Evolutionary conservation across 1,140 invertebrate genomes (phyloP).

Genomic region (Macrobrachium nipponense): DNA sequence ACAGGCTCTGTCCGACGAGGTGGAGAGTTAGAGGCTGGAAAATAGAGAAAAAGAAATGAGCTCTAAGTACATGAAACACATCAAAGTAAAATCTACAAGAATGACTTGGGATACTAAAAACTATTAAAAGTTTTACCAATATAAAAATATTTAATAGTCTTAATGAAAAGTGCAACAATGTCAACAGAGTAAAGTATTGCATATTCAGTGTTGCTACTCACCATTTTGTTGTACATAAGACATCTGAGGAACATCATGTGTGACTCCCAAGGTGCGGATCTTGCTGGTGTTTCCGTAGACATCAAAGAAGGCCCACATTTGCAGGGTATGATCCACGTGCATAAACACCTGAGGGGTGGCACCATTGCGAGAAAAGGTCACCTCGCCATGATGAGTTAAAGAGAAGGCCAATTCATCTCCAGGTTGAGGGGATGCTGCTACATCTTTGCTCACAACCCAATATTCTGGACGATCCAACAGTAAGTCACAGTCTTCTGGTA

Average conservation of each 20-base stretch:
- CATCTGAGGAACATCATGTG: slow-evolving; percentile 53
- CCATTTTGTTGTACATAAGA: slow-evolving; percentile 39
- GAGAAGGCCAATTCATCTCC: slow-evolving; percentile 82
- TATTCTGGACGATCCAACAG: slow-evolving; percentile 95
- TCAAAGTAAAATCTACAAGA: not conserved
- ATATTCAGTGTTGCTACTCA: slow-evolving; percentile 9
- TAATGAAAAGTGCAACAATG: too few relatives aligned
- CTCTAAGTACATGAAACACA: not conserved
- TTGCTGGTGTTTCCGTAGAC: slow-evolving; percentile 93
- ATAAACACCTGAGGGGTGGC: slow-evolving; percentile 84
- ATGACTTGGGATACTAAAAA: not conserved
- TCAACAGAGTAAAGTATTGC: too few relatives aligned
- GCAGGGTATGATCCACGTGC: slow-evolving; percentile 91
- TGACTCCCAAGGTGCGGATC: slow-evolving; percentile 78
- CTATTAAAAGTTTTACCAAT: too few relatives aligned
- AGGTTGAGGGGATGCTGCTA: slow-evolving; percentile 82
- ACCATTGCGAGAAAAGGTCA: slow-evolving; percentile 90
- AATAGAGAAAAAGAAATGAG: not conserved
- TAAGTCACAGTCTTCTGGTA: slow-evolving; percentile 93
- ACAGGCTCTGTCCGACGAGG: slow-evolving; percentile 53
- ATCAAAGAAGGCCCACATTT: slow-evolving; percentile 95
- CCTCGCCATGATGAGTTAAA: slow-evolving; percentile 75
- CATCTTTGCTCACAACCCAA: slow-evolving; percentile 95
- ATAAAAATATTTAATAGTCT: too few relatives aligned
- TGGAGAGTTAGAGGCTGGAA: slow-evolving; percentile 50